phyloP scores from a whole-genome alignment of 2,113 vertebrate species.

The Toxostoma redivivum region DNA sequence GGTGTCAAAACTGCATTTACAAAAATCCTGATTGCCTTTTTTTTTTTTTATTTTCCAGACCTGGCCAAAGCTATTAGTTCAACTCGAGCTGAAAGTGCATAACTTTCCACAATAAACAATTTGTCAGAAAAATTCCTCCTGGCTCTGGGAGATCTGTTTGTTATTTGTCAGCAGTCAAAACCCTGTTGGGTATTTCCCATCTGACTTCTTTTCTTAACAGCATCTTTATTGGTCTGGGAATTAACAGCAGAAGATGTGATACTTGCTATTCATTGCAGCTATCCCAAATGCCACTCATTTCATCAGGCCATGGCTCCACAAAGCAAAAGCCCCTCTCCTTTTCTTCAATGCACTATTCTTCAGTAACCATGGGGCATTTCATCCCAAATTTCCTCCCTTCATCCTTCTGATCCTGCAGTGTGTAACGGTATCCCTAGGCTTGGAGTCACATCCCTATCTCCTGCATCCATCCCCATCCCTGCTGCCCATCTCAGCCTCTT shows the following conservation, averaged over 20 bases:
- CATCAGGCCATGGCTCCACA: background rate
- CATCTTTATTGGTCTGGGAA: slow-evolving; percentile 53
- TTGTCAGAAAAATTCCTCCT: slow-evolving; percentile 30
- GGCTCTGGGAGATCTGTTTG: background rate
- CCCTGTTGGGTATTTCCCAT: slow-evolving; percentile 48
- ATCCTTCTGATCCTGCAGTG: fast-evolving
- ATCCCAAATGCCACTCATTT: slow-evolving; percentile 13
- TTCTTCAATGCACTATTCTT: background rate
- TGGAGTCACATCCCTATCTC: background rate
- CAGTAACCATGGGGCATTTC: background rate
- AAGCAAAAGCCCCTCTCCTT: background rate
- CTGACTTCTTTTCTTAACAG: slow-evolving; percentile 46
- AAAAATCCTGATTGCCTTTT: background rate
- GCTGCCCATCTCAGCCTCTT: background rate
- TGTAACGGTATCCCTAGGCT: background rate
- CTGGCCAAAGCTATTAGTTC: background rate
- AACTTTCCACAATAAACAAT: slow-evolving; percentile 16
- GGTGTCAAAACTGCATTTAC: background rate
- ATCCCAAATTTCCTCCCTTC: background rate
- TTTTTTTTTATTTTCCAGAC: background rate
- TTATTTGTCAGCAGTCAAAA: slow-evolving; percentile 46
- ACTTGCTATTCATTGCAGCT: slow-evolving; percentile 36
- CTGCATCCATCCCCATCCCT: background rate
- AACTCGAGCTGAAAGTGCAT: background rate
- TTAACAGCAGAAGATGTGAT: background rate